Percentiles rank a stretch among this genome's conserved stretches.
Evolutionary conservation across 2,797 vertebrate species (phyloP).

Genomic region (Luscinia luscinia): DNA sequence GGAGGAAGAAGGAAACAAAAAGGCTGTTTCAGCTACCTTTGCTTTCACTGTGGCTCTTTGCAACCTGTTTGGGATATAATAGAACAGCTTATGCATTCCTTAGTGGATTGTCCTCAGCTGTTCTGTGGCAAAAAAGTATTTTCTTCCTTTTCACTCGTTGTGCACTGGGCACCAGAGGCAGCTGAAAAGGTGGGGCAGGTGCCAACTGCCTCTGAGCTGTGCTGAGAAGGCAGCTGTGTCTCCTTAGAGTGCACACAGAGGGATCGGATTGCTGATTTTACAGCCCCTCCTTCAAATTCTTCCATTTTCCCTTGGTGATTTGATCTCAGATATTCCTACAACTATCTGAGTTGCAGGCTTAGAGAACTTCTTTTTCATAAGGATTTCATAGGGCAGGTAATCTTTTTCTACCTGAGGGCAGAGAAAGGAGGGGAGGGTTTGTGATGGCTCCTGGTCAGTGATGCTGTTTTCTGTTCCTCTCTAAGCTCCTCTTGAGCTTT

Average conservation of each 20-base stretch:
- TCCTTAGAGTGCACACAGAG: neutral
- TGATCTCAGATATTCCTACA: neutral
- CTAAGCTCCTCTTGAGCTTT: neutral
- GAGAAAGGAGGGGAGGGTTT: neutral
- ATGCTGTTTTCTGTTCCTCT: neutral
- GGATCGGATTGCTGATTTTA: neutral
- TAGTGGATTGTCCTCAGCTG: neutral
- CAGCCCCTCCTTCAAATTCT: neutral
- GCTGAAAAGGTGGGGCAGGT: neutral
- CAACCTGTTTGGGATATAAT: neutral
- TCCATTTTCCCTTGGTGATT: neutral
- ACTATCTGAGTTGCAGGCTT: neutral
- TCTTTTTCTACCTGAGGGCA: neutral
- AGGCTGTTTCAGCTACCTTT: neutral
- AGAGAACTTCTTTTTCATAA: neutral
- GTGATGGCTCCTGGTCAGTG: neutral
- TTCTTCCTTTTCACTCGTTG: neutral
- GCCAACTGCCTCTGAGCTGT: neutral
- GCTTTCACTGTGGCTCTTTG: neutral
- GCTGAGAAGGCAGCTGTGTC: neutral
- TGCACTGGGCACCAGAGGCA: neutral
- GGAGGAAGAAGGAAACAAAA: neutral
- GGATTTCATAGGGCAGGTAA: neutral
- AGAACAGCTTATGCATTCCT: neutral
- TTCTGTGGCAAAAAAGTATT: neutral